A percentile compares a stretch with the other conserved stretches of the same genome.
phyloP scores from a whole-genome alignment of 2,888 invertebrate species.

The Torymus auratus region DNA sequence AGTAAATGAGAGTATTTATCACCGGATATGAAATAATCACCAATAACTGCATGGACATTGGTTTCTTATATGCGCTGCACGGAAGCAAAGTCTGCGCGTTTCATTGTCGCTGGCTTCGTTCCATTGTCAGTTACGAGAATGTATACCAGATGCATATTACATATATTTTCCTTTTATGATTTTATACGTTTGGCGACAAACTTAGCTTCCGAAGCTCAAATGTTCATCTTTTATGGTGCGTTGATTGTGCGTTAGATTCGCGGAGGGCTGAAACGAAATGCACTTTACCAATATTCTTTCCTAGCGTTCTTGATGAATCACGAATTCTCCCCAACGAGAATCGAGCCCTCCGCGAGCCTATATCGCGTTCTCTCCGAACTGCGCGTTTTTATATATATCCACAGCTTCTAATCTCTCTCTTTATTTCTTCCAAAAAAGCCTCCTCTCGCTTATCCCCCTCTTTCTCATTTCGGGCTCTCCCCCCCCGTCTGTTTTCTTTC shows the following conservation, averaged over 20 bases:
- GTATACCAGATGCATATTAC: neutral
- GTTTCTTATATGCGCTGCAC: constrained; percentile 18
- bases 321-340: too few species aligned
- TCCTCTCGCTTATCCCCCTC: constrained; percentile 27
- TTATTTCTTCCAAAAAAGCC: neutral
- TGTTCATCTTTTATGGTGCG: constrained; percentile 20
- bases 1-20: neutral
- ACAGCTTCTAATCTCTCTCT: constrained; percentile 10
- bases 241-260: constrained; percentile 9
- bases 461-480: constrained; percentile 64
- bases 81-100: constrained; percentile 40
- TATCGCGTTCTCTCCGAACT: too few species aligned
- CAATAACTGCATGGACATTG: constrained; percentile 52
- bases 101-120: constrained; percentile 8
- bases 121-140: neutral
- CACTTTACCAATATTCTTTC: too few species aligned
- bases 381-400: neutral
- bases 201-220: constrained; percentile 38
- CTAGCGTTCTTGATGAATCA: too few species aligned
- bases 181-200: constrained; percentile 25
- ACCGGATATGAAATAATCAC: constrained; percentile 25
- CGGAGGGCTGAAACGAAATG: constrained; percentile 12
- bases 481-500: constrained; percentile 68
- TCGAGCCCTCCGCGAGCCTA: constrained; percentile 16
- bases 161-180: neutral